Evolutionary conservation across 2,888 invertebrate species (phyloP).

Genomic region (Anodontia alba): DNA sequence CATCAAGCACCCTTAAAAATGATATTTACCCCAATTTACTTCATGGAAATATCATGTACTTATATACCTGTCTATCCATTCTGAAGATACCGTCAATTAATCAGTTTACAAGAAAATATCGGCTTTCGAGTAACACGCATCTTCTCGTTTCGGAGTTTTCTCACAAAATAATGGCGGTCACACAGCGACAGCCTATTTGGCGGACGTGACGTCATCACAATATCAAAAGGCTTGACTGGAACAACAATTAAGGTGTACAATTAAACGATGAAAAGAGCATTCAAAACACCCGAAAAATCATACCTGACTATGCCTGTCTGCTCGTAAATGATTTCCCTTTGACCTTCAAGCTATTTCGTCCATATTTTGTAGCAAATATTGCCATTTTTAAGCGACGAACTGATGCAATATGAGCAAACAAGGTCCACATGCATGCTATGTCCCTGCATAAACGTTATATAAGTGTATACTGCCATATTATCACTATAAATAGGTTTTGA

Average conservation of each 20-base stretch:
- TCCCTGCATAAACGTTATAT: background rate
- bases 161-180: conserved; percentile 65
- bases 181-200: conserved; percentile 56
- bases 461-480: conserved; percentile 9
- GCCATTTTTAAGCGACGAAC: too few species aligned
- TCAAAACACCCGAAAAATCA: background rate
- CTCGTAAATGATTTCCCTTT: background rate
- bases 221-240: background rate
- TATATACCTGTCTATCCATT: conserved; percentile 61
- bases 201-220: conserved; percentile 56
- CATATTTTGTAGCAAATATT: too few species aligned
- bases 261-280: background rate
- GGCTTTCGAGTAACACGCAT: conserved; percentile 25
- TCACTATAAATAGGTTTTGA: background rate
- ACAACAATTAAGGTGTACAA: background rate
- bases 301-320: background rate
- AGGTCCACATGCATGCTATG: background rate
- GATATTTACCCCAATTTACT: conserved; percentile 6
- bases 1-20: conserved; percentile 27
- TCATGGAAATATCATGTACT: conserved; percentile 16
- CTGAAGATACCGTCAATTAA: background rate
- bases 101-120: conserved; percentile 23
- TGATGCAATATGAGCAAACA: too few species aligned
- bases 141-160: conserved; percentile 52
- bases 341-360: background rate